Percentiles rank a stretch among this genome's conserved stretches.
Evolutionary conservation across 64 coral and sea anemone species (phyloP).

Genomic region (Montipora cactus): DNA sequence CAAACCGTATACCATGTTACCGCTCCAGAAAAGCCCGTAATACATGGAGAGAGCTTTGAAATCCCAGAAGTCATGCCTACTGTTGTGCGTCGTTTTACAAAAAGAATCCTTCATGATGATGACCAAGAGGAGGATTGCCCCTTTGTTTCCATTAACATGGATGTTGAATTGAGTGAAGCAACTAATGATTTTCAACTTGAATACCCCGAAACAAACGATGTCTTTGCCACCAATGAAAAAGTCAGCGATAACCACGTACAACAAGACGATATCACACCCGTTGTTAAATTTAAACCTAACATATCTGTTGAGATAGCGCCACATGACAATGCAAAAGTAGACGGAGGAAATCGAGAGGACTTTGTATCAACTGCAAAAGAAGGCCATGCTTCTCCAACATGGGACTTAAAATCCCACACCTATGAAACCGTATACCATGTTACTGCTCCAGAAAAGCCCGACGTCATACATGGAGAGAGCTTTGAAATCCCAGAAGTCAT

Average conservation of each 20-base stretch:
- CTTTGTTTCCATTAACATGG: not conserved
- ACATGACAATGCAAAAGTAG: not conserved
- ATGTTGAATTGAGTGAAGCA: conserved; percentile 8
- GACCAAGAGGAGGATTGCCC: not conserved
- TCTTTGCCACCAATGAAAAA: not conserved
- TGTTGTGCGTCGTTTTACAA: conserved; percentile 12
- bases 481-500: not conserved
- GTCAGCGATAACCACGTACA: not conserved
- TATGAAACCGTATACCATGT: not conserved
- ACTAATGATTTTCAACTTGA: not conserved
- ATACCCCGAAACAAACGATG: not conserved
- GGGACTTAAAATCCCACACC: conserved; percentile 8
- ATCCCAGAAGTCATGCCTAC: not conserved
- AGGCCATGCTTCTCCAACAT: not conserved
- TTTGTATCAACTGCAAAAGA: not conserved
- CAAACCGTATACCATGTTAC: not conserved
- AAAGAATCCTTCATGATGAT: not conserved
- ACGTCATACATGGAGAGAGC: not conserved
- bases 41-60: not conserved
- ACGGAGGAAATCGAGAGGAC: not conserved
- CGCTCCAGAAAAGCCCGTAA: not conserved
- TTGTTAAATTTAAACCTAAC: not conserved
- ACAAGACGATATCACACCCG: conserved; percentile 12
- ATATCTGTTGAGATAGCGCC: not conserved
- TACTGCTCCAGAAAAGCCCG: not conserved